phyloP scores from a whole-genome alignment of 2,113 vertebrate genomes.

The Pagrus major region DNA sequence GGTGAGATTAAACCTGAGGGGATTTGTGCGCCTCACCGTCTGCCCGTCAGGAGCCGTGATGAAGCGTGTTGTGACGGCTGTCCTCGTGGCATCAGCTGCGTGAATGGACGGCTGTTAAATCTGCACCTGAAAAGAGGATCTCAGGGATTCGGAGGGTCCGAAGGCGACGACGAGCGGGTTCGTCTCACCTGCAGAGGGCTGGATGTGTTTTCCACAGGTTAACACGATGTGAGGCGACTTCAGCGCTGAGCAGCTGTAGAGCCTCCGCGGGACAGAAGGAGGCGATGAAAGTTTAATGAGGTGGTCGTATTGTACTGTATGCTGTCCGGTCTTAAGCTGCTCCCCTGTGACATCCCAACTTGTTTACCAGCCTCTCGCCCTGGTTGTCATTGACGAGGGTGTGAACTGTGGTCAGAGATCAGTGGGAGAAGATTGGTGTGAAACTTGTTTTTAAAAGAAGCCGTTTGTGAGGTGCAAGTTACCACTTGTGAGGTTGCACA shows the following conservation, averaged over 20 bases:
- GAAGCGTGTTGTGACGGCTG: conserved; percentile 74
- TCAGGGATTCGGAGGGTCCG: conserved; percentile 37
- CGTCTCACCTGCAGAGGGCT: conserved; percentile 25
- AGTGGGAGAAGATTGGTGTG: conserved; percentile 19
- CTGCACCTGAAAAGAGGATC: conserved; percentile 62
- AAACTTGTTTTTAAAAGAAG: conserved; percentile 16
- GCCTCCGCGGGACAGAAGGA: conserved; percentile 44
- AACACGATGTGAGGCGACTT: conserved; percentile 29
- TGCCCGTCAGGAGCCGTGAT: conserved; percentile 65
- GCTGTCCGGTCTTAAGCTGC: conserved; percentile 45
- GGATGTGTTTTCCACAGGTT: conserved; percentile 10
- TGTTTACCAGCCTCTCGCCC: conserved; percentile 48
- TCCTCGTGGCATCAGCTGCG: conserved; percentile 58
- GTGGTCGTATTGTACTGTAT: conserved; percentile 55
- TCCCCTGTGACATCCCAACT: conserved; percentile 46
- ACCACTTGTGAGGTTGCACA: background rate
- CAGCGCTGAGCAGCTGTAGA: conserved; percentile 65
- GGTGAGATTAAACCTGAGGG: conserved; percentile 68
- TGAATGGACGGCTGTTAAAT: conserved; percentile 67
- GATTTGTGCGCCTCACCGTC: conserved; percentile 69
- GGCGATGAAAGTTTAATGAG: conserved; percentile 75
- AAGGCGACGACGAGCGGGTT: conserved; percentile 1
- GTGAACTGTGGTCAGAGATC: conserved; percentile 22
- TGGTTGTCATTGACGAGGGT: conserved; percentile 7
- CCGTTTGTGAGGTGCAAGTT: conserved; percentile 26